Percentiles rank a stretch among this genome's conserved stretches.
These are phyloP conservation scores for Nomada hirtipes DNA, from an alignment of 2,888 invertebrate genomes.

Conservation along the genomic window DNA sequence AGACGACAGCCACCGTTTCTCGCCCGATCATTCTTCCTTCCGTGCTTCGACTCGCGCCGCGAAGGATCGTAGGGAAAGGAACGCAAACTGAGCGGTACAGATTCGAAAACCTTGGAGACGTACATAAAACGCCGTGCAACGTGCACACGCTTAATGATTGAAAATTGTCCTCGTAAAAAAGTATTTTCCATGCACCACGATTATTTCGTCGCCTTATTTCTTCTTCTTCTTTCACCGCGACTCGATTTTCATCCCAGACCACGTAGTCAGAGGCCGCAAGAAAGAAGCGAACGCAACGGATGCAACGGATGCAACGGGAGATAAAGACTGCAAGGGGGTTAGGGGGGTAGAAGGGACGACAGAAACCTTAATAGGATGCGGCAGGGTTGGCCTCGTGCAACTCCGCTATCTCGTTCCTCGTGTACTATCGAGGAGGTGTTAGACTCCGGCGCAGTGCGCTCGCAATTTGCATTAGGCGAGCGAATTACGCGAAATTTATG, in stretches of 20 bases:
- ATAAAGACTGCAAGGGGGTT: conserved; percentile 19
- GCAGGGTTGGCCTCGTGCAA: conserved; percentile 55
- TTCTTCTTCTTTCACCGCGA: no score
- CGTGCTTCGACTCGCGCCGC: background rate
- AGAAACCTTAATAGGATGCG: conserved; percentile 64
- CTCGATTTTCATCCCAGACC: background rate
- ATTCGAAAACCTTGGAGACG: background rate
- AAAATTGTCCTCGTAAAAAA: background rate
- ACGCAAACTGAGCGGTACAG: background rate
- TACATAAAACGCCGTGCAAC: no score
- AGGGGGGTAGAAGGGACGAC: background rate
- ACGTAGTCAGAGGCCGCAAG: background rate
- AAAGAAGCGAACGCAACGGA: conserved; percentile 1
- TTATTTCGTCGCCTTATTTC: background rate
- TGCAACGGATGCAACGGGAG: conserved; percentile 1
- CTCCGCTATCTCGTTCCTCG: conserved; percentile 59
- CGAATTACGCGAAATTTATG: conserved; percentile 80
- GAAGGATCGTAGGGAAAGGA: background rate
- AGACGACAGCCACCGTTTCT: conserved; percentile 61
- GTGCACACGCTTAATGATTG: no score
- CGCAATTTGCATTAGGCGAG: conserved; percentile 79
- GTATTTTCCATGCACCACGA: background rate
- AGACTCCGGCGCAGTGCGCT: conserved; percentile 62
- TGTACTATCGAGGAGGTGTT: conserved; percentile 69
- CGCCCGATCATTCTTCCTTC: conserved; percentile 17